Base-by-base conservation (phyloP, 1,140 invertebrate genomes). In the Idris sp. region DNA sequence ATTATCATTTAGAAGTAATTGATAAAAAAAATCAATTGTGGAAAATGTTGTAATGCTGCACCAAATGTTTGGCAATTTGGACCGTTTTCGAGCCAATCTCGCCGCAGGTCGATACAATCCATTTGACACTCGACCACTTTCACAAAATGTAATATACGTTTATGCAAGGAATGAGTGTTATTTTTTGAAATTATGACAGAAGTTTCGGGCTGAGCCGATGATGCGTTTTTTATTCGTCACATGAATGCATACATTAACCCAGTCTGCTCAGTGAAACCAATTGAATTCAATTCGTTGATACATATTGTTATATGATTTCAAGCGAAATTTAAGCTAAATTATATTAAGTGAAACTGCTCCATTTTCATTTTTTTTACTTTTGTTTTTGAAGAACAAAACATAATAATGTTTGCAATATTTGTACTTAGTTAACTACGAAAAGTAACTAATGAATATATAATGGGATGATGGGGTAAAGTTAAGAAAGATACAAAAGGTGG, bases 71-170 rank as follows among this genome's bases (percentile, higher is more conserved):
- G 25, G 35, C 51, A 56, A 49, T 49, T 67, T 56, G 9, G 16
- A 26, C 19, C 40, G 40, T 22, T 67, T 54, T 41, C n/a, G 18
- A 49, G 35, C 16, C 43, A 67, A 67, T 67, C 41, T 13, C 26
- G 43, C 53, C 35, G 28, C 64, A 51, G 64, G 43, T 68, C 64
- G 53, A 58, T 68, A 58, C 44, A 44, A 43, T 41, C 64, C 64
- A 68, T 68, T 68, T 58, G 51, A 68, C 33, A 40, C 51, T 35
- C 43, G 35, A 49, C 44, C 43, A 35, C 33, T 31, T 35, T 22
- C 28, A 31, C 30, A 26, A 51, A 49, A 49, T 53, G 43, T 56
- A 56, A 56, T 53, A 41, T 25, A 30, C 38, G 30, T 53, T 53
- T 19, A 9, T 30, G 31, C 31, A 28, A 53, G 35, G 46, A 64